Evolutionary conservation across 2,113 vertebrate species (phyloP), one percentile per base, ranked within the genome.

Genomic region (Bagarius yarrelli): DNA sequence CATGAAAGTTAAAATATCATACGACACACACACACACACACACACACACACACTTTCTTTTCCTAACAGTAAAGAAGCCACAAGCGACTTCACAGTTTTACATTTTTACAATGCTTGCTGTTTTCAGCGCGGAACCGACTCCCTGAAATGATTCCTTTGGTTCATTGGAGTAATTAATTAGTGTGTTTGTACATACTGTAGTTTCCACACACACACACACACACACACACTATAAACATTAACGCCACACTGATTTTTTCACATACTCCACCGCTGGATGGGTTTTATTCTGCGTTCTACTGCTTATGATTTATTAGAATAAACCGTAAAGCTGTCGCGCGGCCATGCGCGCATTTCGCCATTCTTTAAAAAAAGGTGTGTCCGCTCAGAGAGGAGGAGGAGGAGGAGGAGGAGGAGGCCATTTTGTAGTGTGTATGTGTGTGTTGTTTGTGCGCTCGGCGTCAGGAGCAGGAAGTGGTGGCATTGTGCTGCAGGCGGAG

Each of bases 401-500:
- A 47, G 66, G 40, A 66, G 34, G 64, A 67, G 47, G 69, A 53
- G 70, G 70, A 16, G 83, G 87, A 86, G 78, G 88, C 88, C 88
- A 89, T 89, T 89, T 89, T 89, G 88, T 88, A 85, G 80, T 79
- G 85, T 83, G 82, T 81, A 81, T 85, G 85, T 83, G 81, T 50
- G 76, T 84, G 82, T 81, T 83, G 59, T 85, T 76, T 83, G 70
- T 84, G 88, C 76, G 82, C 74, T 87, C 78, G 18, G 81, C 83
- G 86, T 87, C 87, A 89, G 86, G 69, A 87, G 86, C 87, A 89
- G 88, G 88, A 89, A 89, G 86, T 88, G 85, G 80, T 79, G 81
- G 44, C 84, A 81, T 86, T 83, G 84, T 86, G 85, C 83, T 34
- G 9, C 27, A 30, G 80, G 75, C 70, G 64, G 85, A 87, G 81